A percentile compares a stretch with the other conserved stretches of the same genome.
Conservation (phyloP, 2,888 invertebrate genomes). For the Silvanus unidentatus region DNA sequence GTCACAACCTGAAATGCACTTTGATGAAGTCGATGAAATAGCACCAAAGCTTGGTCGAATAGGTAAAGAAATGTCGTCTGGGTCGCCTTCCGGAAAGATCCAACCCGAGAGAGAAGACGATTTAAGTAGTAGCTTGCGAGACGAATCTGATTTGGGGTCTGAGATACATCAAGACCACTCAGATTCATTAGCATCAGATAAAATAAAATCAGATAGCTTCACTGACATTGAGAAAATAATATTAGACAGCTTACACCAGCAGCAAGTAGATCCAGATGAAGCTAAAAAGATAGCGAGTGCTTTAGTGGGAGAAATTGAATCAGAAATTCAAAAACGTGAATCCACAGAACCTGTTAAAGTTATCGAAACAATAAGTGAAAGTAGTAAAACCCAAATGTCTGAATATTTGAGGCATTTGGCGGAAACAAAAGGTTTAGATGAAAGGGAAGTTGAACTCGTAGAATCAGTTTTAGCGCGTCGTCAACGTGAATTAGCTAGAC, state of each 20-base stretch:
- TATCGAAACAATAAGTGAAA: slow-evolving; percentile 12
- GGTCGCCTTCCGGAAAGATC: not conserved
- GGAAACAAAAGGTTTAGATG: slow-evolving; percentile 46
- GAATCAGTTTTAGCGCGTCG: slow-evolving; percentile 49
- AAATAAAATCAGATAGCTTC: slow-evolving; percentile 41
- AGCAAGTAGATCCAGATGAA: slow-evolving; percentile 47
- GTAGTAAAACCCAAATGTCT: slow-evolving; percentile 40
- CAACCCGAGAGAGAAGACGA: slow-evolving; percentile 37
- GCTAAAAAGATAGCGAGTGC: slow-evolving; percentile 49
- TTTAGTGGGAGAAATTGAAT: slow-evolving; percentile 51
- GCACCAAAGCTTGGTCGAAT: not conserved
- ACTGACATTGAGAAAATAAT: slow-evolving; percentile 44
- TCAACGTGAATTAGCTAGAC: slow-evolving; percentile 43
- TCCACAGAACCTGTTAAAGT: slow-evolving; percentile 13
- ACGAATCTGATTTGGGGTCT: slow-evolving; percentile 43
- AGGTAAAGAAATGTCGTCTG: not conserved
- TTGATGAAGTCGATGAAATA: slow-evolving; percentile 37
- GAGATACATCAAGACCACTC: slow-evolving; percentile 43
- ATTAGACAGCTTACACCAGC: slow-evolving; percentile 42
- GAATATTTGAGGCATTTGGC: slow-evolving; percentile 46
- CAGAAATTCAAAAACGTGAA: slow-evolving; percentile 47
- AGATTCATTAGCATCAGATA: slow-evolving; percentile 40
- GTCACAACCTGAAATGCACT: slow-evolving; percentile 36
- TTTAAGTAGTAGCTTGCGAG: slow-evolving; percentile 35
- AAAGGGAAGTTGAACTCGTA: slow-evolving; percentile 47